These are phyloP conservation scores for Cygnus atratus DNA, from an alignment of 2,113 vertebrate genomes.

Conservation along the genomic window DNA sequence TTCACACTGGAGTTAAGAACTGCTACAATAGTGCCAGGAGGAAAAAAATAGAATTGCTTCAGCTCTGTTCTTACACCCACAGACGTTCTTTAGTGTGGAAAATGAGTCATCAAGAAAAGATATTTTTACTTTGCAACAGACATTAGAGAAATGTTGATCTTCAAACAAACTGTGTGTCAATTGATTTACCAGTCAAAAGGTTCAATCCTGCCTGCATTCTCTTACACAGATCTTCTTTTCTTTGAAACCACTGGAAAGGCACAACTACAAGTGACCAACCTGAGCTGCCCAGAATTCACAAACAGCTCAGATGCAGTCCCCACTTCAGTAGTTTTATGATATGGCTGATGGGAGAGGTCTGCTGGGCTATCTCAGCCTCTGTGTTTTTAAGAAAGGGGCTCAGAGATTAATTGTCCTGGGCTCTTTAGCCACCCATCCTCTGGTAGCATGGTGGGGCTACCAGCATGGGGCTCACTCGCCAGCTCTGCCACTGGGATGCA, in stretches of 20 bases:
- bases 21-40: slow-evolving; percentile 40
- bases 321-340: background rate
- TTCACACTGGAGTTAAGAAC: slow-evolving; percentile 12
- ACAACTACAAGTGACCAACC: background rate
- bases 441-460: background rate
- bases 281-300: background rate
- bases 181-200: background rate
- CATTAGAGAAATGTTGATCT: slow-evolving; percentile 15
- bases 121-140: slow-evolving; percentile 60
- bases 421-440: rapidly evolving
- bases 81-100: slow-evolving; percentile 34
- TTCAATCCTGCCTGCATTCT: background rate
- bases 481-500: rapidly evolving
- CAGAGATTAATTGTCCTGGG: background rate
- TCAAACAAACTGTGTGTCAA: background rate
- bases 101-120: slow-evolving; percentile 59
- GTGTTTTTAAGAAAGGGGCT: background rate
- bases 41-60: slow-evolving; percentile 46
- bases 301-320: background rate
- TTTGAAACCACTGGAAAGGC: background rate
- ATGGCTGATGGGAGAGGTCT: background rate
- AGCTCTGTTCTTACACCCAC: slow-evolving; percentile 52
- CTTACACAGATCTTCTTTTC: background rate
- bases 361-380: background rate
- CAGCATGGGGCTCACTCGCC: rapidly evolving